Evolutionary conservation across 53 echinoderm and acorn worm species (phyloP).

Genomic region (Glandiceps talaboti): DNA sequence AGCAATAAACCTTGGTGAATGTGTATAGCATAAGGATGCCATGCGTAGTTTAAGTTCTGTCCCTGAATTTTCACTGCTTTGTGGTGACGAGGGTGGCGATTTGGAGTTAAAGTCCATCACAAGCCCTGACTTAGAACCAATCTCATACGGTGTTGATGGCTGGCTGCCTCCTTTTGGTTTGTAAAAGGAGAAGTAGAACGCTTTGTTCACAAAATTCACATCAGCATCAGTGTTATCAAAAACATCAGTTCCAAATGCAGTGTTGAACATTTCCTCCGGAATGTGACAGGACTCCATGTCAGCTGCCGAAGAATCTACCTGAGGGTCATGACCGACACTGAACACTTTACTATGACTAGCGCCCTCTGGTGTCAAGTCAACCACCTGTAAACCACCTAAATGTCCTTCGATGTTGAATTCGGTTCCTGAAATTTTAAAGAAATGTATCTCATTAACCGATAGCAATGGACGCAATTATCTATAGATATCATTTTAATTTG

Average conservation of each 20-base stretch:
- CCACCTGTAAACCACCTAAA: constrained; percentile 81
- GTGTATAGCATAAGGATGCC: constrained; percentile 85
- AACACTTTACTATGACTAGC: constrained; percentile 78
- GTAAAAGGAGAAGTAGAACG: constrained; percentile 34
- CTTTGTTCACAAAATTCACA: constrained; percentile 28
- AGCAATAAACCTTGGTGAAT: constrained; percentile 73
- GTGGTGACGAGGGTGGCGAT: background rate
- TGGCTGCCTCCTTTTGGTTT: constrained; percentile 2
- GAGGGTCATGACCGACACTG: constrained; percentile 71
- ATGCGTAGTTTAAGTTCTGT: constrained; percentile 41
- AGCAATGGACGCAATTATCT: too few relatives aligned
- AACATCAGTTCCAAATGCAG: constrained; percentile 40
- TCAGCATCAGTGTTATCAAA: constrained; percentile 1
- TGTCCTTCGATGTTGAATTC: constrained; percentile 63
- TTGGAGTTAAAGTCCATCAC: background rate
- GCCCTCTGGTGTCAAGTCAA: constrained; percentile 86
- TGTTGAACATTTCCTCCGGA: constrained; percentile 43
- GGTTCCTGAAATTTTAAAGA: constrained; percentile 18
- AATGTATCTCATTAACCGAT: too few relatives aligned
- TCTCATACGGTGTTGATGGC: background rate
- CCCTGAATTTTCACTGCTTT: background rate
- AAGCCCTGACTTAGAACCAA: background rate
- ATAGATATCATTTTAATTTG: too few relatives aligned
- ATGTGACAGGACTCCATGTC: background rate
- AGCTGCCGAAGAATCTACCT: background rate